Evolutionary conservation across 2,888 invertebrate species (phyloP).

Genomic region (Sinentomon sp.): DNA sequence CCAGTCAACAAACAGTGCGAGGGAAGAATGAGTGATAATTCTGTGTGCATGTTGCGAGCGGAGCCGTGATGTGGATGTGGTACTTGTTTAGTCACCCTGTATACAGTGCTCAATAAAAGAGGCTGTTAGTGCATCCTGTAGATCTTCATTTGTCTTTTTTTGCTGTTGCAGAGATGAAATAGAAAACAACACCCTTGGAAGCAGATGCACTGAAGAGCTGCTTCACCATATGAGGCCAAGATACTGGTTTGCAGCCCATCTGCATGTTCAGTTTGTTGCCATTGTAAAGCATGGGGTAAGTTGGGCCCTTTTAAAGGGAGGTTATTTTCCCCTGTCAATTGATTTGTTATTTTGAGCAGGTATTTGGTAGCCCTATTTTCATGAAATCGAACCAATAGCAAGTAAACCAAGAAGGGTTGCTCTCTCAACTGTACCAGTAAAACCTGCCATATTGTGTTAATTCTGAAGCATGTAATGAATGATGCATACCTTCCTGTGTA

Average conservation of each 20-base stretch:
- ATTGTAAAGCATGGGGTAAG: conserved; percentile 38
- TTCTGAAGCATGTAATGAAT: conserved; percentile 1
- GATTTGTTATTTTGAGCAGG: background rate
- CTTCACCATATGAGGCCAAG: conserved; percentile 49
- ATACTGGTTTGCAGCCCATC: conserved; percentile 91
- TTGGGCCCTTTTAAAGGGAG: background rate
- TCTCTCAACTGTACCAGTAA: no score
- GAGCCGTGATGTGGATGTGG: no score
- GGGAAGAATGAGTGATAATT: no score
- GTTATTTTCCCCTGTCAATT: background rate
- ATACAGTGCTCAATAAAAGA: no score
- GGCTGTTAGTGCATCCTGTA: no score
- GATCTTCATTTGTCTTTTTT: conserved; percentile 8
- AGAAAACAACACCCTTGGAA: conserved; percentile 52
- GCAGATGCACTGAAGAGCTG: conserved; percentile 52
- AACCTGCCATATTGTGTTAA: no score
- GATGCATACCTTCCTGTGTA: no score
- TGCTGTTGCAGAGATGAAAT: conserved; percentile 41
- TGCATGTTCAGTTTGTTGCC: conserved; percentile 87
- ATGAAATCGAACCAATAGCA: conserved; percentile 3
- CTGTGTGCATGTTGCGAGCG: no score
- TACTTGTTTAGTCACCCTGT: no score
- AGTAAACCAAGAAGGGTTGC: no score
- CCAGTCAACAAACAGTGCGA: no score
- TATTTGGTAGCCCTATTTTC: background rate